Base-by-base conservation (phyloP, 2,113 vertebrate genomes). In the Aleadryas rufinucha region DNA sequence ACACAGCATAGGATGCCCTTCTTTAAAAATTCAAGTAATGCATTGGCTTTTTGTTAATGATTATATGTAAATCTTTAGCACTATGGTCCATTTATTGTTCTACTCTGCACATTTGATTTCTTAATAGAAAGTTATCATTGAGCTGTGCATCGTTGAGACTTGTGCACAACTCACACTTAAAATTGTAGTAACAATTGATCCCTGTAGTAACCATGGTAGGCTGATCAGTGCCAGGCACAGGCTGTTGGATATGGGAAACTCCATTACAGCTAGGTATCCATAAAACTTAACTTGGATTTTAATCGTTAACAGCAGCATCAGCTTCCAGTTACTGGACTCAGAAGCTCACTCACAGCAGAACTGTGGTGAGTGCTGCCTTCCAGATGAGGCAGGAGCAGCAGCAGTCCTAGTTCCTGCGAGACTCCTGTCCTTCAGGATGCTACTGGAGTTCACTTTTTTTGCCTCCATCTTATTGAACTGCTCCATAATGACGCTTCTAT, bases 211-310 rank as follows among this genome's bases (percentile, higher is more conserved):
- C 17, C 0, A 1, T 26, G 45, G 64, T 24, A 70, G 23, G n/a
- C 31, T 16, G 5, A 18, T 45, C 27, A 66, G 52, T 42, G 54
- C 50, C 1, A 0, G 22, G 49, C 33, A 45, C 1, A 2, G 44
- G 20, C 10, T 2, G 0, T 6, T 64, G 76, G 52, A 24, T 42
- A 35, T 31, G 37, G 41, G 49, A 75, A 76, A 65, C 24, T 75
- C 60, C n/a, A 16, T 66, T 84, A 81, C 59, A 84, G 7, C 10
- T 42, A 3, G 9, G 7, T 63, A 15, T 31, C 47, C 57, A 16
- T 76, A 72, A 75, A 84, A 31, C 8, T 86, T 66, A 30, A 41
- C 31, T 78, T 86, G 42, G 52, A 41, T 79, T 78, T 87, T 75
- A 81, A 56, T 81, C 0, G 1, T 44, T 87, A 54, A 53, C 13